phyloP scores from a whole-genome alignment of 1,140 invertebrate genomes.

The Drosophila busckii region DNA sequence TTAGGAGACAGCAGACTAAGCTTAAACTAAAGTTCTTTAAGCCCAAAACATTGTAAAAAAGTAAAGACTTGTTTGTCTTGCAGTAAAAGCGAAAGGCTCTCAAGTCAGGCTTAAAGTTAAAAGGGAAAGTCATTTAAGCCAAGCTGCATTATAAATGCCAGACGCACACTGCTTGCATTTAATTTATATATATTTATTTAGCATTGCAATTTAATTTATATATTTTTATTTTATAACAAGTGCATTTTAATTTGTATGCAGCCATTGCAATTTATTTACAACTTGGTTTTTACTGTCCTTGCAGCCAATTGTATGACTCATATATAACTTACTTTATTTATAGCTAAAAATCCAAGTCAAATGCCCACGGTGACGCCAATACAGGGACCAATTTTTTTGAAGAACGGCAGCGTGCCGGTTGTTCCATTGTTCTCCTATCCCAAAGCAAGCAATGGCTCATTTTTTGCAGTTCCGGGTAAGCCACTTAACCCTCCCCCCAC shows the following conservation, averaged over 20 bases:
- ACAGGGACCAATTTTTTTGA: constrained; percentile 88
- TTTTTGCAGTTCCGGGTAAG: constrained; percentile 93
- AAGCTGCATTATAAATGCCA: constrained; percentile 58
- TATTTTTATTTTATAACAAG: not conserved
- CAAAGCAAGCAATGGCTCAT: constrained; percentile 88
- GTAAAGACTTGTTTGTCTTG: too few relatives aligned
- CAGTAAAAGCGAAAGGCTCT: too few relatives aligned
- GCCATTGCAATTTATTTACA: constrained; percentile 40
- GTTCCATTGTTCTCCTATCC: constrained; percentile 91
- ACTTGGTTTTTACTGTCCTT: too few relatives aligned
- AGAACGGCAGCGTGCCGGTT: constrained; percentile 89
- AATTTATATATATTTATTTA: constrained; percentile 59
- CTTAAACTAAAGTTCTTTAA: constrained; percentile 26
- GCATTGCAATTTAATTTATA: constrained; percentile 18
- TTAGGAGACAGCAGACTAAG: not conserved
- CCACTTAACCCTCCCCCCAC: constrained; percentile 31
- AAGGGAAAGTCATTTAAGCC: constrained; percentile 53
- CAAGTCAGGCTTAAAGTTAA: constrained; percentile 31
- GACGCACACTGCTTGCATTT: constrained; percentile 40
- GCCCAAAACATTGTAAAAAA: too few relatives aligned
- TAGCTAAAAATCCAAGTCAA: constrained; percentile 37
- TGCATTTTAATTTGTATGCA: constrained; percentile 43
- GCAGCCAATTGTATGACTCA: constrained; percentile 26
- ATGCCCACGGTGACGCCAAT: constrained; percentile 85
- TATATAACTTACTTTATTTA: constrained; percentile 20